Base-by-base conservation (phyloP, 2,888 invertebrate genomes). In the Netelia virgata region DNA sequence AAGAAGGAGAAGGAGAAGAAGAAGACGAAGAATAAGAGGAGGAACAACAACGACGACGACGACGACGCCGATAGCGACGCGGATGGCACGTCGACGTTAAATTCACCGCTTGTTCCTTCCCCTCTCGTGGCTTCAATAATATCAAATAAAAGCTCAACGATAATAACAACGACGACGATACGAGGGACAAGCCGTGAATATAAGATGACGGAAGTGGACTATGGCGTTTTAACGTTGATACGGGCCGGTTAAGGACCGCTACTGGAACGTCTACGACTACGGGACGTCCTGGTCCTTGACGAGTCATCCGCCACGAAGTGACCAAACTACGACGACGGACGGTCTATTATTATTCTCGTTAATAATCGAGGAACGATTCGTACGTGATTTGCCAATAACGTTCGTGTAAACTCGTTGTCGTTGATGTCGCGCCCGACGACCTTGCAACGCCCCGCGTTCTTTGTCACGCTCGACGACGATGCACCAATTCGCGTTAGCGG, bases 291-390 rank as follows among this genome's bases (percentile, higher is more conserved):
- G 82, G 88, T 90, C 89, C 89, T 90, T 88, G 87, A 87, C 90
- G 91, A 92, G 92, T 93, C 93, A 93, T 93, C 93, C 92, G 92
- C 91, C 92, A 90, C 91, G 90, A 86, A 89, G 89, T 88, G 88
- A 89, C 85, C 89, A 89, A 53, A 74, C 61, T 66, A 43, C 73
- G 10, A 53, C 79, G 57, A 18, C 73, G 72, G 79, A 76, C 47
- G 64, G 28, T 14, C 41, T 57, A 70, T 16, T 28, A 10, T 66
- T 18, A n/a, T 55, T 23, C 28, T 55, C 18, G 63, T 41, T 57
- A 18, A 20, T 41, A 70, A 1, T 23, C 18, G 70, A 59, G 53
- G 28, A 36, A 55, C 76, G 76, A 63, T 55, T 55, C 18, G 55
- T 18, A 18, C 36, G 53, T 23, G 50, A 16, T 47, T 77, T 69